A percentile compares a stretch with the other conserved stretches of the same genome.
Conservation (phyloP, 2,113 vertebrate species). For the Psettodes erumei region DNA sequence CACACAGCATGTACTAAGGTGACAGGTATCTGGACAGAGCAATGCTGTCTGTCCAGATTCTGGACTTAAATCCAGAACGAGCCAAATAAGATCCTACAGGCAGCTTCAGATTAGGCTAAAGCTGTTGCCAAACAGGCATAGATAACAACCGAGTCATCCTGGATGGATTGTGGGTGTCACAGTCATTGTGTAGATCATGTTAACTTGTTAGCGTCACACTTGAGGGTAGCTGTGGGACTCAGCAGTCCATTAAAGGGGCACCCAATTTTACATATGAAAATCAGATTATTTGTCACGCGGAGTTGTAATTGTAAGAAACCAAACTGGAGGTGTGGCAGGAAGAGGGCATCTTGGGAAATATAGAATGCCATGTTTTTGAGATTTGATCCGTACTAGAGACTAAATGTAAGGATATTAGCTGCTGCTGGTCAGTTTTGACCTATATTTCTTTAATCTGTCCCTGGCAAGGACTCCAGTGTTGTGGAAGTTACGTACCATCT, state of each 20-base stretch:
- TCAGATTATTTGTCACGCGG: background rate
- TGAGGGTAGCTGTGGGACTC: background rate
- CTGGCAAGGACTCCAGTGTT: too few species aligned
- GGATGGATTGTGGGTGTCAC: constrained; percentile 16
- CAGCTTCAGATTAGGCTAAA: background rate
- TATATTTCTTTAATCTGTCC: too few species aligned
- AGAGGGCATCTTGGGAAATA: background rate
- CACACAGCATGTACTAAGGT: background rate
- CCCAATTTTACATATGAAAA: background rate
- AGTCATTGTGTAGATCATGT: constrained; percentile 9
- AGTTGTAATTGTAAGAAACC: too few species aligned
- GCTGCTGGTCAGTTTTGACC: too few species aligned
- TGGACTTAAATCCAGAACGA: background rate
- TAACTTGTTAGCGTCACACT: constrained; percentile 17
- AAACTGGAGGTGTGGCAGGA: background rate
- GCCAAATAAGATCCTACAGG: constrained; percentile 1
- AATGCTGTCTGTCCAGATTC: background rate
- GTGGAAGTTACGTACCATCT: too few species aligned
- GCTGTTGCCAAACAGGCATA: background rate
- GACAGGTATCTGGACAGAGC: background rate
- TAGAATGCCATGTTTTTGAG: background rate
- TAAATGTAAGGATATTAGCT: background rate
- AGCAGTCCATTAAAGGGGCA: background rate
- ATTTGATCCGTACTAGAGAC: too few species aligned
- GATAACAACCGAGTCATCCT: background rate